Evolutionary conservation across 2,888 invertebrate genomes (phyloP).

Genomic region (Drosophila kanekoi): DNA sequence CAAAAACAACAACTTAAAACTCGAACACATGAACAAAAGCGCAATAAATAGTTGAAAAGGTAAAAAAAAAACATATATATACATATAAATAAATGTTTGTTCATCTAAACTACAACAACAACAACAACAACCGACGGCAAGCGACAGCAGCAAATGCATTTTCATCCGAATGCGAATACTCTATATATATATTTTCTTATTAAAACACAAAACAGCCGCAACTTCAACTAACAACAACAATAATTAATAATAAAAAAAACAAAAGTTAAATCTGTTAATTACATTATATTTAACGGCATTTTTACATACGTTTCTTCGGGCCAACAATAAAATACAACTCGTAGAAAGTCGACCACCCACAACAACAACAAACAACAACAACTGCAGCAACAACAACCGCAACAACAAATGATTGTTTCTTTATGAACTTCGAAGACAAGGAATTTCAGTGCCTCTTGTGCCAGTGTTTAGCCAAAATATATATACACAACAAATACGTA

Average conservation of each 20-base stretch:
- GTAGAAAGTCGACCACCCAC: constrained; percentile 43
- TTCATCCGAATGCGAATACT: constrained; percentile 63
- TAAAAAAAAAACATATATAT: constrained; percentile 20
- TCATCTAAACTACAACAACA: constrained; percentile 38
- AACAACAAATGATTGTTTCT: constrained; percentile 60
- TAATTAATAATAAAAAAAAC: constrained; percentile 27
- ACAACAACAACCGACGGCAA: constrained; percentile 58
- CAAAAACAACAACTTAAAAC: constrained; percentile 27
- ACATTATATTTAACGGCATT: constrained; percentile 73
- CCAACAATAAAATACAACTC: constrained; percentile 20
- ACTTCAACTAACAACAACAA: constrained; percentile 47
- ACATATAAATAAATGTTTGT: constrained; percentile 41
- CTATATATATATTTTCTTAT: constrained; percentile 51
- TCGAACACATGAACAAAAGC: constrained; percentile 58
- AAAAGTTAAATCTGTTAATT: constrained; percentile 42
- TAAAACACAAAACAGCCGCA: constrained; percentile 46
- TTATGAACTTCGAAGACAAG: constrained; percentile 81
- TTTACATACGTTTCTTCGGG: constrained; percentile 61
- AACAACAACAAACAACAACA: constrained; percentile 30
- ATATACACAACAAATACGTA: constrained; percentile 79
- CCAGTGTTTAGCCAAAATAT: constrained; percentile 82
- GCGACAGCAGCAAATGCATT: constrained; percentile 73
- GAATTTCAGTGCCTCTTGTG: constrained; percentile 82
- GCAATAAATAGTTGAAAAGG: constrained; percentile 60
- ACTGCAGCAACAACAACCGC: constrained; percentile 31